Evolutionary conservation across 92 coral and sea anemone species (phyloP), one percentile per base, ranked within the genome.

Genomic region (Porites lobata): DNA sequence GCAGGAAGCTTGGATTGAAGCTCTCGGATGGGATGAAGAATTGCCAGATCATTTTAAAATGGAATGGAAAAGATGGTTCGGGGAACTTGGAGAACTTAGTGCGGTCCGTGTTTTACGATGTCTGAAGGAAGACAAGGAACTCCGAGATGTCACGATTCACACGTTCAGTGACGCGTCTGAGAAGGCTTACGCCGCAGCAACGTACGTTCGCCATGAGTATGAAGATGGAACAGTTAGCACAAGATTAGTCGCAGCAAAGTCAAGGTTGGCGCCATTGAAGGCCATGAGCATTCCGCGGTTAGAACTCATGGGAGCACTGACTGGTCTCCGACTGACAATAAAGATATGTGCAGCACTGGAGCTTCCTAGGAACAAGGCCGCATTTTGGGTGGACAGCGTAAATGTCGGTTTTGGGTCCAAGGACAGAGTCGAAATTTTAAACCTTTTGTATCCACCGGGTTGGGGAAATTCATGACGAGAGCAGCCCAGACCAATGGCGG

Each of bases 401-500:
- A 93, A 78, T 51, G 86, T 85, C 20, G 83, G 47, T 90, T 76
- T 83, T 91, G 94, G 96, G 86, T 93, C 50, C 82, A 74, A 61
- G 93, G 89, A 50, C 93, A 90, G 82, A 90, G 95, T 82, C 77
- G 93, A 20, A 77, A 85, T 52, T 90, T 61, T 47, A 92, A 90
- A 58, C 81, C 91, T 9, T 92, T 92, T 61, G 94, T 93, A 32
- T 83, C 94, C 94, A 90, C 73, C 87, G 90, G 65, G 94, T 88
- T 56, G 94, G 80, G 11, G 87, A 91, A 78, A 88, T 88, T 47
- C 91, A 91, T 52, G 92, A 89, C 47, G 79, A 88, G n/a, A 69
- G 91, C 18, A 87, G 78, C 56, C 94, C 96, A 76, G 91, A 82
- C 32, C 96, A 83, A 80, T 93, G 94, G 94, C 63, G 88, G 69